Evolutionary conservation across 2,888 invertebrate species (phyloP), one percentile per base, ranked within the genome.

Genomic region (Rosalia funebris): DNA sequence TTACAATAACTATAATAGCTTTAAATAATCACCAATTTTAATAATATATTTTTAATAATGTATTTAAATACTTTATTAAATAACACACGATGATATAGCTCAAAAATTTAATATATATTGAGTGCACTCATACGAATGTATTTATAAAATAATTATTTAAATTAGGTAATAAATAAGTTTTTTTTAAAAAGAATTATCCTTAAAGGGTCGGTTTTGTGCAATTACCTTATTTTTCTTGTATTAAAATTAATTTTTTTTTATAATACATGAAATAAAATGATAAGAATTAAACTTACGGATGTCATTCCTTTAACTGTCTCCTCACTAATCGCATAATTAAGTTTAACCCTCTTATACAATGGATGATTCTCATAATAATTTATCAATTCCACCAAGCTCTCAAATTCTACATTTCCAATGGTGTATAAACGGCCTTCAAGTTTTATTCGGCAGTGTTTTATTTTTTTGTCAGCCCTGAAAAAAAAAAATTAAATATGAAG

Each of bases 381-480:
- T 2, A 99, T 93, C 63, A 99, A 84, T 73, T 97, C 96, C 0
- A 96, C 92, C n/a, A 99, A 84, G 75, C 93, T 96, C 82, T 98
- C 98, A 83, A 98, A 99, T 77, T 93, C 92, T 25, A 93, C 91
- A 0, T 91, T 91, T 25, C 98, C 96, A 63, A 97, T 94, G 0
- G 91, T 91, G 81, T 93, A 98, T 10, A 96, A 82, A 0, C 96
- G 87, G 0, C 96, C 97, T 76, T 98, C 97, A 47, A 93, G 87
- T 81, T 94, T 93, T 63, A 99, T 93, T 47, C 96, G 89, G 80
- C 98, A 99, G 80, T 99, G 98, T 81, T 98, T 98, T 66, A 98
- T 96, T 81, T 95, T 93, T 52, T 91, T 92, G 73, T 95, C 95
- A 1, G 93, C 92, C 76, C 96, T 95, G 79, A 47, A 84, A 81